These are phyloP conservation scores for Hydropsyche betteni DNA, from an alignment of 2,888 invertebrate species.

Conservation along the genomic window DNA sequence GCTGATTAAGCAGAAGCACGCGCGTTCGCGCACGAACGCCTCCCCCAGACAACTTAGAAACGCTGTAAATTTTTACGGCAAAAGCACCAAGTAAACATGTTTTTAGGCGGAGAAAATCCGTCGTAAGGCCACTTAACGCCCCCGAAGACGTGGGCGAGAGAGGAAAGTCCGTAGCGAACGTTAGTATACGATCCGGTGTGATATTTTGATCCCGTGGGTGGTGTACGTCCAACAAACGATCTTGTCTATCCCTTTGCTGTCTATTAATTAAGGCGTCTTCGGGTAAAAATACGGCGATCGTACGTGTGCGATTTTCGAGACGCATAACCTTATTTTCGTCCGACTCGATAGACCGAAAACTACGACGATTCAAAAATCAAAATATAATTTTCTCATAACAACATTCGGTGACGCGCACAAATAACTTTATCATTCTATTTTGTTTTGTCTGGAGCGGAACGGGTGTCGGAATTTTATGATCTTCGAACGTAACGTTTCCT, in stretches of 20 bases:
- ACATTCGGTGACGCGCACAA: too few species aligned
- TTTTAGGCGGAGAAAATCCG: conserved; percentile 6
- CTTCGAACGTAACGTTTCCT: too few species aligned
- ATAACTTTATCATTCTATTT: too few species aligned
- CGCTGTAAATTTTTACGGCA: conserved; percentile 12
- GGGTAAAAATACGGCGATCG: conserved; percentile 5
- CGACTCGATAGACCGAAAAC: too few species aligned
- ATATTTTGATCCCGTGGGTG: conserved; percentile 17
- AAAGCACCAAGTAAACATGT: conserved; percentile 14
- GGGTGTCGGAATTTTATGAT: too few species aligned
- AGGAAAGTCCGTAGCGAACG: too few species aligned
- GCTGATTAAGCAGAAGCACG: too few species aligned
- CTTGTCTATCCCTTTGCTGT: conserved; percentile 15
- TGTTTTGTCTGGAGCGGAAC: too few species aligned
- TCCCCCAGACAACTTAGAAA: neutral
- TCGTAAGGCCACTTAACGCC: conserved; percentile 9
- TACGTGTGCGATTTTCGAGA: neutral
- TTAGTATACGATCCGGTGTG: neutral
- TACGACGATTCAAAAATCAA: too few species aligned
- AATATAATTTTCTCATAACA: too few species aligned
- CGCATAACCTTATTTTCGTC: neutral
- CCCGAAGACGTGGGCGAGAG: neutral
- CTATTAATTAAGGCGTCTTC: conserved; percentile 15
- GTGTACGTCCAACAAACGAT: neutral
- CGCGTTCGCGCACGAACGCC: too few species aligned